Percentiles rank a stretch among this genome's conserved stretches.
phyloP scores from a whole-genome alignment of 2,888 invertebrate species.

The Trissoscelio sp. region DNA sequence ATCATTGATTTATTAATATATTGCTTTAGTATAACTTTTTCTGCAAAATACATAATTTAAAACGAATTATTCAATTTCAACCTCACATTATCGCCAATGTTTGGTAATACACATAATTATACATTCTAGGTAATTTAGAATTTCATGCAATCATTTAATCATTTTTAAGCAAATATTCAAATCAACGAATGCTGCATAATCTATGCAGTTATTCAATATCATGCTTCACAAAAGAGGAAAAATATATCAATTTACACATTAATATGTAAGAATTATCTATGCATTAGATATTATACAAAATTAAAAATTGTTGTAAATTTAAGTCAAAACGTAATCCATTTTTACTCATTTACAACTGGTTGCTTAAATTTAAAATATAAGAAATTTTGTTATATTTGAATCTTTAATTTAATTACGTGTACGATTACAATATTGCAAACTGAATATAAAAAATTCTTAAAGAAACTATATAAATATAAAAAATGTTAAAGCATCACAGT shows the following conservation, averaged over 20 bases:
- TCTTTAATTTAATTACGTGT: not conserved
- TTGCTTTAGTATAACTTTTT: too few species aligned
- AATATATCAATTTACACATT: conserved; percentile 9
- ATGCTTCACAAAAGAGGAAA: conserved; percentile 11
- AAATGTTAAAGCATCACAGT: too few species aligned
- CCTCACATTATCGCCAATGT: too few species aligned
- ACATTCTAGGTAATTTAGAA: too few species aligned
- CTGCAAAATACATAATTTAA: too few species aligned
- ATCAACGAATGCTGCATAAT: not conserved
- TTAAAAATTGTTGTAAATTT: too few species aligned
- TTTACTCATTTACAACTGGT: conserved; percentile 33
- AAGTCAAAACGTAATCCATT: conserved; percentile 12
- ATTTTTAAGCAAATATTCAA: not conserved
- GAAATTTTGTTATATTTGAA: too few species aligned
- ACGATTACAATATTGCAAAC: conserved; percentile 7
- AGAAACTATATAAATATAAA: not conserved
- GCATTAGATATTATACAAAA: not conserved
- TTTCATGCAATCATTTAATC: too few species aligned
- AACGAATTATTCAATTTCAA: too few species aligned
- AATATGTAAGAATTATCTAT: not conserved
- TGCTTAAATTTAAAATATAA: conserved; percentile 27
- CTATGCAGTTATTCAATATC: conserved; percentile 17
- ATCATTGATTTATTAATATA: too few species aligned
- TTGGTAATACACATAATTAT: too few species aligned
- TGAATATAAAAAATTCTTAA: not conserved